These are phyloP conservation scores for Gymnoscopelus braueri DNA, from an alignment of 2,797 vertebrate genomes.

Conservation along the genomic window DNA sequence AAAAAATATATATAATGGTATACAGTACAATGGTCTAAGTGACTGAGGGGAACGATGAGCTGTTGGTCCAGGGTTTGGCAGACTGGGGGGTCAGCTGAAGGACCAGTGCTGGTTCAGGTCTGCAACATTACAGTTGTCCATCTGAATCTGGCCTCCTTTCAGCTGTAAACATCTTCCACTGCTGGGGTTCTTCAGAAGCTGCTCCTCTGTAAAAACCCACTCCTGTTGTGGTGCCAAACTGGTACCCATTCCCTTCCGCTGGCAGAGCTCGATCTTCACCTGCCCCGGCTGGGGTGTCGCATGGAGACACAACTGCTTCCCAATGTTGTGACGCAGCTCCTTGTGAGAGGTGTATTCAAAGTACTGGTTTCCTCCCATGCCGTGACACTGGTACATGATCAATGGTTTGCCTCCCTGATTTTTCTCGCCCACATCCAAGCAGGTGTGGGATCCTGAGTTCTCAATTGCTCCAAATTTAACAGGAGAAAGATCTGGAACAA, in stretches of 20 bases:
- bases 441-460: slow-evolving; percentile 84
- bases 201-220: slow-evolving; percentile 88
- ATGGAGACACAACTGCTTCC: slow-evolving; percentile 91
- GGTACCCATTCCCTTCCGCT: slow-evolving; percentile 84
- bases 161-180: slow-evolving; percentile 86
- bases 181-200: slow-evolving; percentile 85
- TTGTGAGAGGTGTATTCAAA: slow-evolving; percentile 90
- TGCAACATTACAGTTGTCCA: slow-evolving; percentile 79
- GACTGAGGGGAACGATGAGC: slow-evolving; percentile 17
- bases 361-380: slow-evolving; percentile 98
- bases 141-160: slow-evolving; percentile 71
- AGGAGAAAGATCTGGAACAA: slow-evolving; percentile 90
- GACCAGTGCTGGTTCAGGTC: slow-evolving; percentile 87
- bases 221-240: slow-evolving; percentile 82
- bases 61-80: slow-evolving; percentile 28
- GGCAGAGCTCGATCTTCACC: slow-evolving; percentile 83
- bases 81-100: slow-evolving; percentile 81
- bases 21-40: not conserved
- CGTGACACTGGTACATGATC: slow-evolving; percentile 95
- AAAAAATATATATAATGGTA: too few relatives aligned
- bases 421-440: slow-evolving; percentile 92
- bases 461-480: slow-evolving; percentile 89
- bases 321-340: slow-evolving; percentile 94
- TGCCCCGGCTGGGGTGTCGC: slow-evolving; percentile 50
- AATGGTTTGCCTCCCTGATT: slow-evolving; percentile 89